Base-by-base conservation (phyloP, 2,113 vertebrate species). In the Equus quagga region DNA sequence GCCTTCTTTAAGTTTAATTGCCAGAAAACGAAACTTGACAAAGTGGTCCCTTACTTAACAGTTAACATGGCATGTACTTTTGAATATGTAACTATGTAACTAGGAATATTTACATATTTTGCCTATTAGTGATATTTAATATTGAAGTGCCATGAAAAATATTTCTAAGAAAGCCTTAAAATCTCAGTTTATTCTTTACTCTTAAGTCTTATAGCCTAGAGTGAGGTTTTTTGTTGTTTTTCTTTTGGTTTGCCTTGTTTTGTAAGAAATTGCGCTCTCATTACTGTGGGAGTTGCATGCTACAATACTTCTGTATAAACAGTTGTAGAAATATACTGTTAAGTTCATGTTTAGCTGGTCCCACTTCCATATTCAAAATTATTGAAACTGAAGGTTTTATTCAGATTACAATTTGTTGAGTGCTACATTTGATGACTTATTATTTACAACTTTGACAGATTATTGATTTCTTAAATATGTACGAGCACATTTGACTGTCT, bases 131-230 rank as follows among this genome's bases (percentile, higher is more conserved):
- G 95, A 94, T 76, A 88, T 98, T 94, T 93, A 93, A 84, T 96
- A 36, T 97, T 97, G 95, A 98, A 98, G 98, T 99, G 98, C 98
- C 98, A 98, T 98, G 96, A 88, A 95, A 98, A 98, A 6, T 92
- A 92, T 94, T 98, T 98, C 33, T 97, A 86, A 96, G 95, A 46
- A 60, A 96, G 98, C 98, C 98, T 99, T 99, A 99, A 98, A 98
- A 79, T 82, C 89, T 97, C 87, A 88, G 13, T 89, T 54, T 96
- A 91, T 94, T n/a, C 86, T 58, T 96, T 97, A 79, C 95, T 89
- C 60, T 97, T 95, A 58, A 80, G 79, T 97, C 95, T 72, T 95
- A 72, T 60, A 96, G 91, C 89, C 24, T 44, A 46, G 58, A 82
- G 54, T 33, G 69, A 69, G 94, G 26, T n/a, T 94, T 96, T 92